Evolutionary conservation across 2,888 invertebrate genomes (phyloP).

Genomic region (Sarcophaga subvicina): DNA sequence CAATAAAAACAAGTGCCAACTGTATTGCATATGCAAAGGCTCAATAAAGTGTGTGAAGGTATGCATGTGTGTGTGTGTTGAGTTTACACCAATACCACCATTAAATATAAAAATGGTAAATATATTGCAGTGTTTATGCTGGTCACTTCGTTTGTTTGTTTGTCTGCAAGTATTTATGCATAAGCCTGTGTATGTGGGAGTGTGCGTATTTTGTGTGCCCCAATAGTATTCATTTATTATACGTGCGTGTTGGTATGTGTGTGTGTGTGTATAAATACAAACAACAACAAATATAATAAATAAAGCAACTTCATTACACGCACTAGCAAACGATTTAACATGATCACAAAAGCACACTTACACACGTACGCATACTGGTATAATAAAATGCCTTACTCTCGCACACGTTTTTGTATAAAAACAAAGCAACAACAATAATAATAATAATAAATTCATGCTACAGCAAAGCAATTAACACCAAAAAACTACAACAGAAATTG

Average conservation of each 20-base stretch:
- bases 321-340: slow-evolving; percentile 55
- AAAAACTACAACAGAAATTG: slow-evolving; percentile 64
- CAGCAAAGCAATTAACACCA: slow-evolving; percentile 69
- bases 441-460: slow-evolving; percentile 22
- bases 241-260: neutral
- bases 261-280: neutral
- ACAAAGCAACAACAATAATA: slow-evolving; percentile 35
- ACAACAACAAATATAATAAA: slow-evolving; percentile 63
- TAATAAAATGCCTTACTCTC: neutral
- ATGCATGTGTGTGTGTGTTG: neutral
- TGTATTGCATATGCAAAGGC: neutral
- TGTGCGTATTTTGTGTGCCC: too few species aligned
- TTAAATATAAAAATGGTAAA: too few species aligned
- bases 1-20: neutral
- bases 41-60: too few species aligned
- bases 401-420: slow-evolving; percentile 35
- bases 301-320: slow-evolving; percentile 68
- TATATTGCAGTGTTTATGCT: too few species aligned
- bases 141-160: too few species aligned
- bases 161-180: too few species aligned
- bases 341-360: neutral
- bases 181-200: too few species aligned
- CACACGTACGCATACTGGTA: neutral
- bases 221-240: too few species aligned
- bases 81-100: too few species aligned